Percentiles rank a stretch among this genome's conserved stretches.
These are phyloP conservation scores for Calonectris borealis DNA, from an alignment of 2,113 vertebrate species.

Conservation along the genomic window DNA sequence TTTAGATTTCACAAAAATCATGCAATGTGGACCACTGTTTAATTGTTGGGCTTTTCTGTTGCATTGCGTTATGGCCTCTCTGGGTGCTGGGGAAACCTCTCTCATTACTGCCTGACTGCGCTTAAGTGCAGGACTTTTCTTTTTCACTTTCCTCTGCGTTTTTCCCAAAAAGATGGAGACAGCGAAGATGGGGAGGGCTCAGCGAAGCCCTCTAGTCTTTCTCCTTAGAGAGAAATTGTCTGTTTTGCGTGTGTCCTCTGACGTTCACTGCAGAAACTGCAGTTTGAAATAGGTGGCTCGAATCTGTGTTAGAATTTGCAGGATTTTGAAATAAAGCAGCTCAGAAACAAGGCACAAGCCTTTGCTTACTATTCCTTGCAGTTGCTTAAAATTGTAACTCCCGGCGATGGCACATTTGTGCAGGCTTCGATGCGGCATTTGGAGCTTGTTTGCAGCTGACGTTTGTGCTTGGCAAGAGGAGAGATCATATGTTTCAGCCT, in stretches of 20 bases:
- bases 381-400: not conserved
- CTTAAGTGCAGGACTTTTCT: not conserved
- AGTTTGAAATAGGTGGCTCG: not conserved
- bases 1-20: not conserved
- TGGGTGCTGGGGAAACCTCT: not conserved
- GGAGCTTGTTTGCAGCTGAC: not conserved
- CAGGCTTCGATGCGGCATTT: rapidly evolving
- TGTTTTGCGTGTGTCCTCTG: not conserved
- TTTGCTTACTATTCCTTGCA: not conserved
- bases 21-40: rapidly evolving
- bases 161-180: not conserved
- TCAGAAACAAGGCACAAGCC: not conserved
- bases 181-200: not conserved
- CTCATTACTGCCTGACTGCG: rapidly evolving
- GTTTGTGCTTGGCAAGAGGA: not conserved
- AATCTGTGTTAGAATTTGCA: not conserved
- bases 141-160: not conserved
- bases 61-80: not conserved
- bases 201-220: not conserved
- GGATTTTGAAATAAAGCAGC: not conserved
- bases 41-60: not conserved
- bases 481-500: not conserved
- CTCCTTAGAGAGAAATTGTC: not conserved
- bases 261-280: not conserved
- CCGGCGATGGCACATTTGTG: not conserved